Conservation (phyloP, 1,140 invertebrate genomes). For the Drosophila murphyi region DNA sequence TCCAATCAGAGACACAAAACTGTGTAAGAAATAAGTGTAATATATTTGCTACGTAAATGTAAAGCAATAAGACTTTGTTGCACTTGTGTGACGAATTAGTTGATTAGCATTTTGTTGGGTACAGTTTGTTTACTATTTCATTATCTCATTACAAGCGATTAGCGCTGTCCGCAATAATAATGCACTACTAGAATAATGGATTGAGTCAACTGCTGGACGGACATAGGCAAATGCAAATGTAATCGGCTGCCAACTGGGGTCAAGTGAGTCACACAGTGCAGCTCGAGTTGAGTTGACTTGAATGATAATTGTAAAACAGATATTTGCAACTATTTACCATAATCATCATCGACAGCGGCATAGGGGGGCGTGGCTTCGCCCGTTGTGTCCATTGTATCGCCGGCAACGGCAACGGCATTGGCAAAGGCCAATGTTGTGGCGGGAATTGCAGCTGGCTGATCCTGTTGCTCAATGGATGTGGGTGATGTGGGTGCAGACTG, state of each 20-base stretch:
- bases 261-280: no score
- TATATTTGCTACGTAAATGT: not conserved
- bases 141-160: conserved; percentile 1
- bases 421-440: conserved; percentile 77
- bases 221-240: not conserved
- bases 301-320: not conserved
- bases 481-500: conserved; percentile 52
- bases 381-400: conserved; percentile 52
- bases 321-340: conserved; percentile 70
- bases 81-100: not conserved
- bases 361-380: conserved; percentile 78
- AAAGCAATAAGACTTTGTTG: not conserved
- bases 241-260: not conserved
- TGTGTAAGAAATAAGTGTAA: no score
- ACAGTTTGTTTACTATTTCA: not conserved
- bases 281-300: not conserved
- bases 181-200: not conserved
- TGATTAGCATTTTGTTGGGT: no score
- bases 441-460: conserved; percentile 74
- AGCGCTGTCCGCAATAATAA: not conserved
- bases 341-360: conserved; percentile 78
- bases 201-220: conserved; percentile 1
- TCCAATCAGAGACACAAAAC: no score
- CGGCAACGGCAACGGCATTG: conserved; percentile 68
- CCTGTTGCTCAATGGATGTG: conserved; percentile 80